Base-by-base conservation (phyloP, 2,113 vertebrate species). In the Morone saxatilis region DNA sequence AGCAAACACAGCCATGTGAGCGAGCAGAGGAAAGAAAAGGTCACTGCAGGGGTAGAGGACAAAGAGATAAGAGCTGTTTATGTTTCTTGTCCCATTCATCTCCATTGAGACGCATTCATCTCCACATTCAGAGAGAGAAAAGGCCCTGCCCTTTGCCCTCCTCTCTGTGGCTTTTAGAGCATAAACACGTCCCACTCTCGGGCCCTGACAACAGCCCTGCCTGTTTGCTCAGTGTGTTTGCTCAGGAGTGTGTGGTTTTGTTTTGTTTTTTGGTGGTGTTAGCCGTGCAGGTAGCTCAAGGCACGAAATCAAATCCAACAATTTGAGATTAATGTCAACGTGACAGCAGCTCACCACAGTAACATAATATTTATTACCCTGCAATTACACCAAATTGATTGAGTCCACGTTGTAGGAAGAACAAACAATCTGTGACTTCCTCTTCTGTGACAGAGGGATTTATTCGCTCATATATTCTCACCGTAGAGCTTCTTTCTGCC, bases 21-120 rank as follows among this genome's bases (percentile, higher is more conserved):
- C 20, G 43, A 67, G 51, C 11, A 10, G 4, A 36, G 36, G 19
- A 36, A 87, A 73, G 69, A 76, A 66, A 71, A 81, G 90, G 88
- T 94, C 91, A 87, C 36, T 0, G 83, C 59, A 38, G 69, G 88
- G 86, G 16, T 51, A 81, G 45, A 88, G 80, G 80, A 81, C 54
- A 20, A 59, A 50, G 31, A 88, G 92, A 94, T 92, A 93, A 92
- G 82, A 83, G 76, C 56, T 91, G 89, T 92, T 94, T 94, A 88
- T 92, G 83, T 91, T 91, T 86, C 88, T 72, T 67, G 41, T 84
- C 80, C 70, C 86, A 89, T 91, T 90, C 85, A 78, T 92, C 86
- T 84, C 81, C 75, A 84, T 79, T 84, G 73, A 88, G 73, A 53
- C 1, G 43, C 73, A 78, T 84, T 86, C 83, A 70, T 87, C 82